Evolutionary conservation across 2,888 invertebrate species (phyloP).

Genomic region (Holacanthella duospinosa): DNA sequence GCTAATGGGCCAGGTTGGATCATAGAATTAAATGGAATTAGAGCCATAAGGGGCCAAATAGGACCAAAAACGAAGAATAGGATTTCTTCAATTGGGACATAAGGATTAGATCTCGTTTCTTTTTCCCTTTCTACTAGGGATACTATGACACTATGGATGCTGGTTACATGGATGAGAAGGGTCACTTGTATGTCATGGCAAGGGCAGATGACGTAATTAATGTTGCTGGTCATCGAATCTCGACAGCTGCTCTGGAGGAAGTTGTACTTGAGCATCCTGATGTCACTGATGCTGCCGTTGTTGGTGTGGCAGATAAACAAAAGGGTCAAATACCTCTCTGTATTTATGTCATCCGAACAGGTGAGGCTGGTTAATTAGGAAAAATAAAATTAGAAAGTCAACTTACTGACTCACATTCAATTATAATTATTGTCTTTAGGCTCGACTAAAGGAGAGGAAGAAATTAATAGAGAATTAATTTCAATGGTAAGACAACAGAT

Average conservation of each 20-base stretch:
- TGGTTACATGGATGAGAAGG: conserved; percentile 70
- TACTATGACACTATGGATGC: conserved; percentile 94
- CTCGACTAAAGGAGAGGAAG: conserved; percentile 45
- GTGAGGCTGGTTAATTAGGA: conserved; percentile 40
- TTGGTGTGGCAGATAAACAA: conserved; percentile 77
- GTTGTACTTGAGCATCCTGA: conserved; percentile 76
- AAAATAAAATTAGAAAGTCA: conserved; percentile 6
- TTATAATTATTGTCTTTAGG: conserved; percentile 40
- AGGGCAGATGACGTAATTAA: conserved; percentile 91
- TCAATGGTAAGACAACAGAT: conserved; percentile 54
- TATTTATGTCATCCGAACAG: conserved; percentile 64
- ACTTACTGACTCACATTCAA: neutral
- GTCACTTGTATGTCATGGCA: conserved; percentile 78
- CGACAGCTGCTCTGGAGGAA: conserved; percentile 81
- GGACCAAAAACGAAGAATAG: neutral
- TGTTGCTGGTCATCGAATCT: conserved; percentile 84
- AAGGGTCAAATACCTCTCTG: conserved; percentile 87
- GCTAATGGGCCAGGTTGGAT: neutral
- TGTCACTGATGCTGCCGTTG: conserved; percentile 75
- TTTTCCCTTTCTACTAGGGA: conserved; percentile 50
- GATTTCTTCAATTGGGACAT: neutral
- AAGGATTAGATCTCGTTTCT: neutral
- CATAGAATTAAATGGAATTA: neutral
- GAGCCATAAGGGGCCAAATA: neutral
- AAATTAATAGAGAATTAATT: conserved; percentile 50